Percentiles rank a stretch among this genome's conserved stretches.
Evolutionary conservation across 2,113 vertebrate species (phyloP).

Genomic region (Clarias macrocephalus): DNA sequence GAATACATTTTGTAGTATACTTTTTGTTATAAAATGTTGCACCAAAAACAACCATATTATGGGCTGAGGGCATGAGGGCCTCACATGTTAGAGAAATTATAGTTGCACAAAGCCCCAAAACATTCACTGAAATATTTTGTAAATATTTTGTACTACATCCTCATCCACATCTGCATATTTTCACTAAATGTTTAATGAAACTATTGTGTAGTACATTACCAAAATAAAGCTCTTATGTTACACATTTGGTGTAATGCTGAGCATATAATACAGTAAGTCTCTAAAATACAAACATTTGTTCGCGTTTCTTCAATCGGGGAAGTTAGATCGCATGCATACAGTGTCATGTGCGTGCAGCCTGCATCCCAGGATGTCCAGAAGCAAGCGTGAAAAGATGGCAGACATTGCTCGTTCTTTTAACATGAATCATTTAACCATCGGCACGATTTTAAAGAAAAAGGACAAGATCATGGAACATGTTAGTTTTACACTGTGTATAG

Average conservation of each 20-base stretch:
- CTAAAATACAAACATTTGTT: too few species aligned
- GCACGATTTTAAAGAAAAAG: too few species aligned
- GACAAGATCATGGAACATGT: too few species aligned
- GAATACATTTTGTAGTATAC: not conserved
- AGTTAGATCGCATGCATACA: too few species aligned
- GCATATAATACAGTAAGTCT: too few species aligned
- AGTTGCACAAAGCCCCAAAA: slow-evolving; percentile 3
- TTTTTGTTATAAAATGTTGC: slow-evolving; percentile 28
- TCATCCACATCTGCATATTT: slow-evolving; percentile 2
- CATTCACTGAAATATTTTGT: slow-evolving; percentile 17
- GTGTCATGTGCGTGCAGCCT: too few species aligned
- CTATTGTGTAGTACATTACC: slow-evolving; percentile 28
- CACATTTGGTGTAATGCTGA: slow-evolving; percentile 19
- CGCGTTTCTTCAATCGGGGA: too few species aligned
- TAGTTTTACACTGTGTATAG: too few species aligned
- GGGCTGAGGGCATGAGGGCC: not conserved
- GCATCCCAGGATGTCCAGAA: too few species aligned
- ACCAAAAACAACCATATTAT: slow-evolving; percentile 19
- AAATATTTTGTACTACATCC: not conserved
- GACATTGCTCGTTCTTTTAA: too few species aligned
- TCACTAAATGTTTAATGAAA: slow-evolving; percentile 10
- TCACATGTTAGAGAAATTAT: slow-evolving; percentile 4
- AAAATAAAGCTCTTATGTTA: slow-evolving; percentile 13
- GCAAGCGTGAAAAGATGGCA: too few species aligned
- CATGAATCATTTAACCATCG: too few species aligned